A percentile compares a stretch with the other conserved stretches of the same genome.
Evolutionary conservation across 2,113 vertebrate species (phyloP).

Genomic region (Zapornia atra): DNA sequence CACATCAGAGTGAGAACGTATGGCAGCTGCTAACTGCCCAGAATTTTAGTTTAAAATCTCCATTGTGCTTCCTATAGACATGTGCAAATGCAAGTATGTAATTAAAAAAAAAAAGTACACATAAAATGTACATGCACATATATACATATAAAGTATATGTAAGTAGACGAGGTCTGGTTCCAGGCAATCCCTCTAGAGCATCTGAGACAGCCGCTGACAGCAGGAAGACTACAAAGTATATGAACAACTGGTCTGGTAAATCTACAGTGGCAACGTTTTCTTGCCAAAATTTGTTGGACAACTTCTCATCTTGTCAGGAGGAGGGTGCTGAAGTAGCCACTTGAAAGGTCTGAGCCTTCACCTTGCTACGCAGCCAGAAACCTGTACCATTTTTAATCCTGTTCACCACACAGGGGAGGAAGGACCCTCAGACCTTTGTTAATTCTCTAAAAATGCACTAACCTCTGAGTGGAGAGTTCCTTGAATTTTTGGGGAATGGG

Average conservation of each 20-base stretch:
- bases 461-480: background rate
- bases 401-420: background rate
- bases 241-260: background rate
- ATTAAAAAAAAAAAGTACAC: background rate
- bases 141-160: background rate
- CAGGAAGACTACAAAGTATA: background rate
- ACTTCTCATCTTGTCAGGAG: background rate
- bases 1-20: background rate
- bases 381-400: background rate
- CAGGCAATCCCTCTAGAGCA: background rate
- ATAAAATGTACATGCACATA: background rate
- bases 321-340: background rate
- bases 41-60: background rate
- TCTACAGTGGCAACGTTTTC: background rate
- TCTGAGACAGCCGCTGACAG: background rate
- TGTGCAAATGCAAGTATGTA: rapidly evolving
- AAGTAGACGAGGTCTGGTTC: background rate
- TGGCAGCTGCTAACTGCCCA: background rate
- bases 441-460: background rate
- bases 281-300: background rate
- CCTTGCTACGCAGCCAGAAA: background rate
- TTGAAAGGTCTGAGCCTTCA: background rate
- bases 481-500: background rate
- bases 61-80: background rate
- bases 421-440: background rate